These are phyloP conservation scores for Lumbricus terrestris DNA, from an alignment of 2,888 invertebrate genomes.

Conservation along the genomic window DNA sequence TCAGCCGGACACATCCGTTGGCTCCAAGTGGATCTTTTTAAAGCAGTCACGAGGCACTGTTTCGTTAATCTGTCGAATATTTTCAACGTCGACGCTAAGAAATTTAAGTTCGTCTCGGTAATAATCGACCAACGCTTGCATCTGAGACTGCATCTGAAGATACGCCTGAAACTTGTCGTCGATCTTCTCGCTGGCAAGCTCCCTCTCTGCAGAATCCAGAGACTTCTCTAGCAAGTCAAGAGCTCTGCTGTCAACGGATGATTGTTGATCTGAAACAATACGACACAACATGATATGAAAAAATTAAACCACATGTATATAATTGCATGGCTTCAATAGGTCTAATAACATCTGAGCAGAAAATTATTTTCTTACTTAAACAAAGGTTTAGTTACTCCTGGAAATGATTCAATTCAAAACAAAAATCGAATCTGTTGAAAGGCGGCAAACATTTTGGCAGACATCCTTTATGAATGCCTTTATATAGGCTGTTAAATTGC, in stretches of 20 bases:
- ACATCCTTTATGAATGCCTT: too few species aligned
- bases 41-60: slow-evolving; percentile 53
- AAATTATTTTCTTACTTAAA: not conserved
- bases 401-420: not conserved
- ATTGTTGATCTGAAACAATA: slow-evolving; percentile 30
- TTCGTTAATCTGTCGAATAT: slow-evolving; percentile 51
- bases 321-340: too few species aligned
- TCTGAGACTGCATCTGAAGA: slow-evolving; percentile 29
- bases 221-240: slow-evolving; percentile 57
- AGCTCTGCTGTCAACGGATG: slow-evolving; percentile 47
- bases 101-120: slow-evolving; percentile 46
- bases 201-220: slow-evolving; percentile 51
- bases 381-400: not conserved
- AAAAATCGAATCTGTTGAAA: too few species aligned
- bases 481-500: too few species aligned
- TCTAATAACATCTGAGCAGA: not conserved
- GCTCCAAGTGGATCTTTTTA: slow-evolving; percentile 34
- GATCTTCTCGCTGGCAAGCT: slow-evolving; percentile 46
- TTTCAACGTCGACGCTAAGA: slow-evolving; percentile 50
- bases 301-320: not conserved
- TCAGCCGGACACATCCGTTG: slow-evolving; percentile 24
- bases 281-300: not conserved
- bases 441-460: not conserved
- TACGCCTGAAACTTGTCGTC: slow-evolving; percentile 45
- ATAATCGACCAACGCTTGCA: slow-evolving; percentile 36